Conservation (phyloP, 1,140 invertebrate genomes). For the Drosophila novamexicana region DNA sequence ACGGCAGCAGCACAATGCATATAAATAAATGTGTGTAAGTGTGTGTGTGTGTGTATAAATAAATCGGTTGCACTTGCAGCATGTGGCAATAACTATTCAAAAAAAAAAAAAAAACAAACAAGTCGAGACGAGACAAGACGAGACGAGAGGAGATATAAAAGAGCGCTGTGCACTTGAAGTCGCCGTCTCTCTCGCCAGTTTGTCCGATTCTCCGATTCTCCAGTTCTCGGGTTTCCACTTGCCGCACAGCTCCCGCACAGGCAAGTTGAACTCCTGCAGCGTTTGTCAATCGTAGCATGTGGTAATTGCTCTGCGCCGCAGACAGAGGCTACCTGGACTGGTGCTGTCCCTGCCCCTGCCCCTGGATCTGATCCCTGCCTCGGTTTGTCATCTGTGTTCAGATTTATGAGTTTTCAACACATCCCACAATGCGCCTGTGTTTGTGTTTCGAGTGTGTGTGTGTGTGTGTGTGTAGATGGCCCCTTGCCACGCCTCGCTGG, state of each 20-base stretch:
- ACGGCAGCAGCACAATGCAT: constrained; percentile 28
- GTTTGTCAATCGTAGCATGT: constrained; percentile 71
- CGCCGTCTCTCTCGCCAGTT: not conserved
- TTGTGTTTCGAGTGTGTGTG: constrained; percentile 2
- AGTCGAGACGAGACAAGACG: not conserved
- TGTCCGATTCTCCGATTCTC: constrained; percentile 3
- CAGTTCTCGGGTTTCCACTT: not conserved
- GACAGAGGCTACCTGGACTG: constrained; percentile 30
- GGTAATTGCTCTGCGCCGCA: constrained; percentile 63
- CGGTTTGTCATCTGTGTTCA: constrained; percentile 12
- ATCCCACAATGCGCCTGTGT: constrained; percentile 30
- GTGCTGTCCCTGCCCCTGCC: constrained; percentile 3
- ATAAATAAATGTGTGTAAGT: constrained; percentile 32
- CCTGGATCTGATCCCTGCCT: not conserved
- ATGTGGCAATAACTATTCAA: constrained; percentile 63
- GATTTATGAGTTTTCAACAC: constrained; percentile 66
- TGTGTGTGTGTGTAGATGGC: constrained; percentile 23
- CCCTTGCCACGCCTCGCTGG: constrained; percentile 62
- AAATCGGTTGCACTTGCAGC: constrained; percentile 65
- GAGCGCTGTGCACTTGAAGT: constrained; percentile 25
- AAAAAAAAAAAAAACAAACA: constrained; percentile 19
- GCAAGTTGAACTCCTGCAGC: constrained; percentile 65
- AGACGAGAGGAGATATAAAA: not conserved
- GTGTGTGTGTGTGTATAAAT: constrained; percentile 53
- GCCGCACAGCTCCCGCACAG: not conserved